Evolutionary conservation across 2,888 invertebrate species (phyloP).

Genomic region (Tholera decimalis): DNA sequence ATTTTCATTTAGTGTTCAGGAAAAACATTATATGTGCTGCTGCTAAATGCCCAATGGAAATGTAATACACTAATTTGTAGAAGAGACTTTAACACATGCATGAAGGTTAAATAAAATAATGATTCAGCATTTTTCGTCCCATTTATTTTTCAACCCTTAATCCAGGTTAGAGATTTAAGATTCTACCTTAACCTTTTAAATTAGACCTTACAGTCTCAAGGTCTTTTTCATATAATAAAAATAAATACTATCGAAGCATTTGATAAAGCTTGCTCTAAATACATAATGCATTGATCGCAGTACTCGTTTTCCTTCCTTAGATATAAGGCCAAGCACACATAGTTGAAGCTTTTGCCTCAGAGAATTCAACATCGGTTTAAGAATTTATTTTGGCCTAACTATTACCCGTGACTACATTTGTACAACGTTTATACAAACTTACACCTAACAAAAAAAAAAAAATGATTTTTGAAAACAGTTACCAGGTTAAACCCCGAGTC

Average conservation of each 20-base stretch:
- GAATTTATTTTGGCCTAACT: too few species aligned
- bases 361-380: background rate
- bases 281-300: constrained; percentile 26
- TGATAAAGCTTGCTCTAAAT: constrained; percentile 50
- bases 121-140: too few species aligned
- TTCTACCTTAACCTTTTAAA: background rate
- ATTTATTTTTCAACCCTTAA: too few species aligned
- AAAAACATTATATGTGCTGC: constrained; percentile 2
- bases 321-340: constrained; percentile 36
- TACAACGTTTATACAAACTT: too few species aligned
- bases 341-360: constrained; percentile 10
- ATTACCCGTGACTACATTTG: too few species aligned
- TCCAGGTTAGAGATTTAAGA: background rate
- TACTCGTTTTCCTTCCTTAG: constrained; percentile 28
- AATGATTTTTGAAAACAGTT: too few species aligned
- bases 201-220: background rate
- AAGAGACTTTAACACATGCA: too few species aligned
- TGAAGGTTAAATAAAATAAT: too few species aligned
- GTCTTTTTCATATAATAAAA: constrained; percentile 20
- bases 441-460: too few species aligned
- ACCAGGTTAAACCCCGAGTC: too few species aligned
- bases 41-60: too few species aligned
- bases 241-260: constrained; percentile 12
- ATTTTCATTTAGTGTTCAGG: constrained; percentile 27
- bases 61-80: too few species aligned